phyloP scores from a whole-genome alignment of 1,140 invertebrate genomes.

The Lucilia cuprina region DNA sequence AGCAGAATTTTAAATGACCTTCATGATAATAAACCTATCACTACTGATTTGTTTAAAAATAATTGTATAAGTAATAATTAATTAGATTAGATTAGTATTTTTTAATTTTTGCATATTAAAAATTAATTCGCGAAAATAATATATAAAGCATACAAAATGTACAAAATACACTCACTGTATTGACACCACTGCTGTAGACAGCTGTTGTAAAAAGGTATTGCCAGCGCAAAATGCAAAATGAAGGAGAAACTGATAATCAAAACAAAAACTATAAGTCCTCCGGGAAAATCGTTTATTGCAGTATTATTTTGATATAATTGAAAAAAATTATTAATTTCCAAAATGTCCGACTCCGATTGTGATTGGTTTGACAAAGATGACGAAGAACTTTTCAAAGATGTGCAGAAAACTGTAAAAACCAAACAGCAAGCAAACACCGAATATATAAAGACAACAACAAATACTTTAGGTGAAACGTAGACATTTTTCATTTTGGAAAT shows the following conservation, averaged over 20 bases:
- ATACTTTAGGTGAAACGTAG: background rate
- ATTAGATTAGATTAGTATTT: too few relatives aligned
- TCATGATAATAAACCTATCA: too few relatives aligned
- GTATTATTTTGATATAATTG: background rate
- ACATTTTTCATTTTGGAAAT: background rate
- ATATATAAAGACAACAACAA: slow-evolving; percentile 20
- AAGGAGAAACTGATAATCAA: background rate
- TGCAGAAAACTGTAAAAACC: slow-evolving; percentile 41
- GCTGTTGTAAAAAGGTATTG: background rate
- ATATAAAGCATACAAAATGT: background rate
- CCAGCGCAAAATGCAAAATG: background rate
- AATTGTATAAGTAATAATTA: too few relatives aligned
- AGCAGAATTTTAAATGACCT: too few relatives aligned
- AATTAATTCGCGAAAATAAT: too few relatives aligned
- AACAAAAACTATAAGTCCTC: background rate
- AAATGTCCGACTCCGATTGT: slow-evolving; percentile 41
- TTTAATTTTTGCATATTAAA: too few relatives aligned
- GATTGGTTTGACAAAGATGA: slow-evolving; percentile 59
- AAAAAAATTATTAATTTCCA: background rate
- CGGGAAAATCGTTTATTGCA: background rate
- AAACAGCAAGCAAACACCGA: background rate
- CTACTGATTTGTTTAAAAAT: too few relatives aligned
- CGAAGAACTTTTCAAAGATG: slow-evolving; percentile 45
- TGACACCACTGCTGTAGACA: background rate
- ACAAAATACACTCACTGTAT: too few relatives aligned